Conservation (phyloP, 2,888 invertebrate genomes). For the Mamestra brassicae region DNA sequence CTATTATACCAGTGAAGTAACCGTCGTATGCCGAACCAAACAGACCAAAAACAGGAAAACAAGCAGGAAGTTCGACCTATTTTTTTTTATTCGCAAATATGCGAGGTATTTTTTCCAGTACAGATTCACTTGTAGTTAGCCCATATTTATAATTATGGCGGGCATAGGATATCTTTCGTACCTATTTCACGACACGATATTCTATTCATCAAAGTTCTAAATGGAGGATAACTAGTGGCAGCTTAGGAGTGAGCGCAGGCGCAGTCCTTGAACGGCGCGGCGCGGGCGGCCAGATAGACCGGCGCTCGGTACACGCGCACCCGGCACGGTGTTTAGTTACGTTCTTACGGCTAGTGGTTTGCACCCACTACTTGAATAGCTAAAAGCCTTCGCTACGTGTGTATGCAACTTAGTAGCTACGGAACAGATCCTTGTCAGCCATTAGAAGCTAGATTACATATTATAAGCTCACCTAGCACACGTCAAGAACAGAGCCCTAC, state of each 20-base stretch:
- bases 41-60: not conserved
- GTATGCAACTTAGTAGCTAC: too few relatives aligned
- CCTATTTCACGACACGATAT: not conserved
- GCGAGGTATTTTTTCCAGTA: not conserved
- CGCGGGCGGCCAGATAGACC: constrained; percentile 1
- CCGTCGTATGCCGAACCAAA: not conserved
- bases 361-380: constrained; percentile 1
- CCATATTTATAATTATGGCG: too few relatives aligned
- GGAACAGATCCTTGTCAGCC: not conserved
- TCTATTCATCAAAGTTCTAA: not conserved
- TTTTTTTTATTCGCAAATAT: not conserved
- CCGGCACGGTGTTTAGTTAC: constrained; percentile 33
- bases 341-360: constrained; percentile 34
- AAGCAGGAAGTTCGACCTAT: not conserved
- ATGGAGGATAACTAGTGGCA: constrained; percentile 9
- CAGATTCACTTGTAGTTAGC: not conserved
- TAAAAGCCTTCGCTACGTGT: not conserved
- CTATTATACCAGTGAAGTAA: not conserved
- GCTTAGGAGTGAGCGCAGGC: constrained; percentile 8
- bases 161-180: not conserved
- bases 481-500: too few relatives aligned
- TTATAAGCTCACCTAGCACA: too few relatives aligned
- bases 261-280: constrained; percentile 27
- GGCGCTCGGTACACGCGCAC: constrained; percentile 33
- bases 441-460: not conserved